Base-by-base conservation (phyloP, 2,888 invertebrate species). In the Epistrophe grossulariae region DNA sequence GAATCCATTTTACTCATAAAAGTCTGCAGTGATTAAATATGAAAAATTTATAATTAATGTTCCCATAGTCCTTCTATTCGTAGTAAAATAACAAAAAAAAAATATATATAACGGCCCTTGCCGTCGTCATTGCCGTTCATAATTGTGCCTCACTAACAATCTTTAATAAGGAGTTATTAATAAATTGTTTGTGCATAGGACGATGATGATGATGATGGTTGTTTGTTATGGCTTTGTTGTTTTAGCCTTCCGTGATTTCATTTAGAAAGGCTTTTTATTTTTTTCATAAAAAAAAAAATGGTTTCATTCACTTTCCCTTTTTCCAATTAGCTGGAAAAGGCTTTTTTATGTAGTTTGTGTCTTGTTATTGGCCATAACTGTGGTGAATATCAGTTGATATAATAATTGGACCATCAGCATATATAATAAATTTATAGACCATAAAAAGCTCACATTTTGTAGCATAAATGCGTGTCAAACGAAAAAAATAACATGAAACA, bases 1-100 rank as follows among this genome's bases (percentile, higher is more conserved):
- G 64, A 85, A 74, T 81, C 78, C 68, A 78, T 68, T 85, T 78
- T 77, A 13, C 48, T 55, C 81, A 85, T 85, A 85, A 85, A 78
- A 85, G 84, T 85, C 81, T 24, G 52, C 68, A 38, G 48, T 81
- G 81, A 73, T 78, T 85, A 78, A 85, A 81, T 81, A 70, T 78
- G 81, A 77, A 78, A 79, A 48, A 81, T 78, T 81, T 73, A 70
- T 81, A 85, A 85, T 85, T 85, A 81, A 85, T 85, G 73, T 74
- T 66, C 35, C 19, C 70, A 62, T 40, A 40, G 11, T 11, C 13
- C 35, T 50, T n/a, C 72, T 57, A 8, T n/a, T 8, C 40, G 24
- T 24, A 24, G 1, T n/a, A n/a, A 24, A 9, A 8, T 40, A 62
- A 24, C 40, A 40, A 50, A 13, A 48, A 35, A 45, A 24, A 52